Conservation (phyloP, 1,140 invertebrate genomes). For the Luehdorfia chinensis region DNA sequence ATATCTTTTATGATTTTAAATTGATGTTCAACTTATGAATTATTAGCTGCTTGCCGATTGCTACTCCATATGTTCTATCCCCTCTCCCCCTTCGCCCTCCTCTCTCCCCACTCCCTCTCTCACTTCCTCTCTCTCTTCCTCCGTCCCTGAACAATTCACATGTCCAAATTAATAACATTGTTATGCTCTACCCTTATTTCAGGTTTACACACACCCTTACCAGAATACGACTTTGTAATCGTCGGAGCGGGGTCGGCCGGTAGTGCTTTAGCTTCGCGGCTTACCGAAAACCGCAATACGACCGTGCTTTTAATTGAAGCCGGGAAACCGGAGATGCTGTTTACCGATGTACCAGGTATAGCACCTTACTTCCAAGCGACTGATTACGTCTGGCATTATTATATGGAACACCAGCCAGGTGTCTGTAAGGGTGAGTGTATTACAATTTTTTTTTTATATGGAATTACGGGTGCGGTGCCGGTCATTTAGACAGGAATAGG, state of each 20-base stretch:
- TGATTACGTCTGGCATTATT: constrained; percentile 84
- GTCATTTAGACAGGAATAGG: not conserved
- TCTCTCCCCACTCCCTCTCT: too few species aligned
- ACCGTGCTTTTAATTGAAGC: constrained; percentile 82
- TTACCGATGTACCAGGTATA: constrained; percentile 82
- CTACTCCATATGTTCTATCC: too few species aligned
- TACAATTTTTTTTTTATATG: not conserved
- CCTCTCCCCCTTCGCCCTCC: too few species aligned
- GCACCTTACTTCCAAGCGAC: constrained; percentile 80
- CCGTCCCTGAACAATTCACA: too few species aligned
- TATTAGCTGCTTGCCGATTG: too few species aligned
- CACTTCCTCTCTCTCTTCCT: too few species aligned
- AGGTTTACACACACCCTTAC: constrained; percentile 43
- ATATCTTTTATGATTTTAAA: too few species aligned
- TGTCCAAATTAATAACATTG: too few species aligned
- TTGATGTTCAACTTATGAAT: too few species aligned
- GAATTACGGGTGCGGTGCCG: not conserved
- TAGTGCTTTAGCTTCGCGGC: constrained; percentile 75
- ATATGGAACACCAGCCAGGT: constrained; percentile 80
- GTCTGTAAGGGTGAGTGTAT: constrained; percentile 76
- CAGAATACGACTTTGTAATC: constrained; percentile 89
- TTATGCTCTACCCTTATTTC: too few species aligned
- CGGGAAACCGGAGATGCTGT: constrained; percentile 81
- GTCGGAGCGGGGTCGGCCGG: constrained; percentile 87
- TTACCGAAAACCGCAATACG: constrained; percentile 80